These are phyloP conservation scores for Crotalus viridis DNA, from an alignment of 2,113 vertebrate genomes.

Conservation along the genomic window DNA sequence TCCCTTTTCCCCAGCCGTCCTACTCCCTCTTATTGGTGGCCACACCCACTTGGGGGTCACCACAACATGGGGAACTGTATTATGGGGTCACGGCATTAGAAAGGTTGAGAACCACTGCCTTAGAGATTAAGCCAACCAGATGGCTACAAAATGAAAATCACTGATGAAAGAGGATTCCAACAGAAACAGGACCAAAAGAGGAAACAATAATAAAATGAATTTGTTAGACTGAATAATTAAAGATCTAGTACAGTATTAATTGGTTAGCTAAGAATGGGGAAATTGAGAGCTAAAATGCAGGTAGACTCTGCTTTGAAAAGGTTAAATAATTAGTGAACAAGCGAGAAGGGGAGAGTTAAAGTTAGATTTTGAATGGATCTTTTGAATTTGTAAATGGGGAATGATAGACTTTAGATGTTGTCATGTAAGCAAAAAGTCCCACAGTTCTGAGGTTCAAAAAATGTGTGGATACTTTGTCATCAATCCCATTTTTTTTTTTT, in stretches of 20 bases:
- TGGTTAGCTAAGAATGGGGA: neutral
- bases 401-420: neutral
- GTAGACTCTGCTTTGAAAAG: neutral
- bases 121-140: neutral
- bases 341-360: neutral
- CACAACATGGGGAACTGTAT: too few relatives aligned
- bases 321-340: neutral
- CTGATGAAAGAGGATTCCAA: neutral
- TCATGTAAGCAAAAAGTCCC: neutral
- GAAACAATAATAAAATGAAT: neutral
- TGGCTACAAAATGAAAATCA: neutral
- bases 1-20: too few relatives aligned
- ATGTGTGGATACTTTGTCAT: neutral
- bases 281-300: neutral
- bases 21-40: too few relatives aligned
- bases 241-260: neutral
- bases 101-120: too few relatives aligned
- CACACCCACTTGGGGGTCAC: too few relatives aligned
- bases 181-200: neutral
- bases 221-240: neutral
- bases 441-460: neutral
- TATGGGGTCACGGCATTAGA: too few relatives aligned
- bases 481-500: neutral
- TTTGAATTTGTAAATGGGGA: neutral
- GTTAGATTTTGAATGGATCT: neutral